Evolutionary conservation across 2,888 invertebrate species (phyloP).

Genomic region (Heterodera filipjevi): DNA sequence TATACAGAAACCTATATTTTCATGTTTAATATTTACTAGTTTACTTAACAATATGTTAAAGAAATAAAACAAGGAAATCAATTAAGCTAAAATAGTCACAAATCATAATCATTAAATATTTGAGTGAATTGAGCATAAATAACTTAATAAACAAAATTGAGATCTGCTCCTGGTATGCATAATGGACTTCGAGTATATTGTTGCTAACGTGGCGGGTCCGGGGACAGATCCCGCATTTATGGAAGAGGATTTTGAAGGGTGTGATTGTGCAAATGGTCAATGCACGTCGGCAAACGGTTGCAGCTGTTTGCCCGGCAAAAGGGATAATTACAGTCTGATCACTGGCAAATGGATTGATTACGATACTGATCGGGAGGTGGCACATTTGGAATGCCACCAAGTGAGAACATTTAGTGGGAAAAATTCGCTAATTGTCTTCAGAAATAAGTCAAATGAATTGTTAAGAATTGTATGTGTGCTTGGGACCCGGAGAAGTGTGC

Average conservation of each 20-base stretch:
- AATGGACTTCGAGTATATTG: constrained; percentile 42
- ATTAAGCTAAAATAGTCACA: too few relatives aligned
- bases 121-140: too few relatives aligned
- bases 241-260: constrained; percentile 49
- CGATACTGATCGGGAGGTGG: neutral
- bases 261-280: constrained; percentile 44
- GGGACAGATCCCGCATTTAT: constrained; percentile 43
- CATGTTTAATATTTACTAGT: too few relatives aligned
- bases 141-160: too few relatives aligned
- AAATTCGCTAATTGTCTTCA: neutral
- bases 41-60: too few relatives aligned
- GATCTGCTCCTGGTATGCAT: neutral
- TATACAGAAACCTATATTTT: too few relatives aligned
- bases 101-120: too few relatives aligned
- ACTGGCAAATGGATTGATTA: neutral
- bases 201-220: constrained; percentile 42
- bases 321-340: constrained; percentile 20
- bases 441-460: neutral
- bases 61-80: too few relatives aligned
- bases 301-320: constrained; percentile 42
- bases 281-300: constrained; percentile 46
- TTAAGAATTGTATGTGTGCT: constrained; percentile 45
- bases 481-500: constrained; percentile 38
- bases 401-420: too few relatives aligned
- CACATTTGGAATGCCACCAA: constrained; percentile 14